Conservation (phyloP, 2,888 invertebrate genomes). For the Synanthedon myopaeformis region DNA sequence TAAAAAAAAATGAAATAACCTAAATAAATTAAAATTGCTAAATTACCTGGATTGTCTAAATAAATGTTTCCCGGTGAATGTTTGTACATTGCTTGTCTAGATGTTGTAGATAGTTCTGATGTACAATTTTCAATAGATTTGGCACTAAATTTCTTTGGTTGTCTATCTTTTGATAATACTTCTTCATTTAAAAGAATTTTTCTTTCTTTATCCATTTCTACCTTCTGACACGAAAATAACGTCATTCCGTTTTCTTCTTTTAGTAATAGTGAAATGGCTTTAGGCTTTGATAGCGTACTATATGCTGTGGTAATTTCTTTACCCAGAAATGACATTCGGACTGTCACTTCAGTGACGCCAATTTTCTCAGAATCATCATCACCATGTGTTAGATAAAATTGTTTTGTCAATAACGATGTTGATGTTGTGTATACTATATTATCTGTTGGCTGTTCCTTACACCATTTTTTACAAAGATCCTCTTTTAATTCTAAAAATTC, state of each 20-base stretch:
- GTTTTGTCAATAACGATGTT: constrained; percentile 45
- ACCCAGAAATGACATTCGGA: constrained; percentile 57
- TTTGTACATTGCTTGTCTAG: constrained; percentile 13
- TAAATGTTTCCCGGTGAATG: constrained; percentile 1
- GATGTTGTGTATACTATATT: constrained; percentile 55
- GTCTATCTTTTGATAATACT: constrained; percentile 27
- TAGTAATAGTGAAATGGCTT: constrained; percentile 34
- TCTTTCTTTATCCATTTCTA: constrained; percentile 59
- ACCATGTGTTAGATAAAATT: constrained; percentile 49
- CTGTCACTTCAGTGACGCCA: constrained; percentile 52
- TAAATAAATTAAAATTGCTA: constrained; percentile 4
- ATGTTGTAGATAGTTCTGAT: constrained; percentile 30
- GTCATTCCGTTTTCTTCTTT: constrained; percentile 57
- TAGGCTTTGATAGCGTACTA: constrained; percentile 37
- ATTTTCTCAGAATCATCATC: constrained; percentile 41
- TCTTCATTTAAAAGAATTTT: constrained; percentile 56
- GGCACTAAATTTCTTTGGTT: constrained; percentile 11
- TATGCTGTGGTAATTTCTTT: constrained; percentile 62
- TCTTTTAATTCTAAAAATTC: constrained; percentile 42
- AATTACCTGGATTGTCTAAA: neutral
- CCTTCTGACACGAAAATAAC: constrained; percentile 58
- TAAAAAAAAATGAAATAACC: neutral
- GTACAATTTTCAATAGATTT: constrained; percentile 22
- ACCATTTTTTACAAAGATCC: constrained; percentile 53
- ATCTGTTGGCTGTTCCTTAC: constrained; percentile 44